Evolutionary conservation across 2,888 invertebrate species (phyloP).

Genomic region (Amblyjoppa proteus): DNA sequence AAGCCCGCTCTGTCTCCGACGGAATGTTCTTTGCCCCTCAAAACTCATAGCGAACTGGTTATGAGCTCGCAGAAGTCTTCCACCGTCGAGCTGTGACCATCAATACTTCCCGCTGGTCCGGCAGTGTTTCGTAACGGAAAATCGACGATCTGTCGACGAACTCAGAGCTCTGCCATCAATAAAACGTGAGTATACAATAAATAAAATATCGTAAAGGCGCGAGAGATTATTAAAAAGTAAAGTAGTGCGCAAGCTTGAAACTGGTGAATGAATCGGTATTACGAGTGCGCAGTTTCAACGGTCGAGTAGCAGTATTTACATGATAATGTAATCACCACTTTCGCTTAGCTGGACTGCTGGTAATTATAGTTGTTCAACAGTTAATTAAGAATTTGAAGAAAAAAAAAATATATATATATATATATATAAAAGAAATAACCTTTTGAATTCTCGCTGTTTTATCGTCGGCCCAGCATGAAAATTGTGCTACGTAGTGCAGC

Average conservation of each 20-base stretch:
- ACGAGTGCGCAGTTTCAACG: neutral
- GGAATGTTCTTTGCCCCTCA: conserved; percentile 38
- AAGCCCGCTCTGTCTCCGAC: conserved; percentile 46
- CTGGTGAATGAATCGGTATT: neutral
- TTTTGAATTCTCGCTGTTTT: conserved; percentile 29
- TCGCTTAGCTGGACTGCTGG: neutral
- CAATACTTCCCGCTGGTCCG: conserved; percentile 45
- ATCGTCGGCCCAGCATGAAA: neutral
- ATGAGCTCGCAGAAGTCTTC: conserved; percentile 48
- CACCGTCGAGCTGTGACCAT: conserved; percentile 54
- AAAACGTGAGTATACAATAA: conserved; percentile 48
- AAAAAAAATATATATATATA: neutral
- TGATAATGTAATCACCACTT: neutral
- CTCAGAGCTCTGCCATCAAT: neutral
- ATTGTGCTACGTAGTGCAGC: neutral
- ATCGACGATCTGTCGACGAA: conserved; percentile 7
- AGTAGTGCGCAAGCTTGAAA: neutral
- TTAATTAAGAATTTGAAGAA: neutral
- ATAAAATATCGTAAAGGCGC: too few relatives aligned
- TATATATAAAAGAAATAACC: too few relatives aligned
- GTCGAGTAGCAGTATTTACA: neutral
- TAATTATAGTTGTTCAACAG: neutral
- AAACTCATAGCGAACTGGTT: conserved; percentile 36
- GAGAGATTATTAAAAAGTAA: neutral
- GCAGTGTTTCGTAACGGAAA: conserved; percentile 40